phyloP scores from a whole-genome alignment of 1,140 invertebrate genomes.

The Leptinotarsa lineolata region DNA sequence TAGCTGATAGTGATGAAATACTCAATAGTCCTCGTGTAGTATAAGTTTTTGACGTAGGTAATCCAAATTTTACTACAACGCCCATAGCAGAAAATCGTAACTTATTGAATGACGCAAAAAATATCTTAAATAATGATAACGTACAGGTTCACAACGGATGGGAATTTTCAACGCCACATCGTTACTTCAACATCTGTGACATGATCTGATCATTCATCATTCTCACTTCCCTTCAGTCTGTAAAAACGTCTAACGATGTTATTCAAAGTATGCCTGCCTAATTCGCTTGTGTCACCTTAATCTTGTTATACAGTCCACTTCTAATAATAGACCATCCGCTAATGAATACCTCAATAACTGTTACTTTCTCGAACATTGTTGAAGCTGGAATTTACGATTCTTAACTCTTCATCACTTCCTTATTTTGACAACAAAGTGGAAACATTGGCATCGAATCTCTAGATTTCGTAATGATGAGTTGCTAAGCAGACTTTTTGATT shows the following conservation, averaged over 20 bases:
- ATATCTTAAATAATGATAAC: no score
- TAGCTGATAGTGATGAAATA: no score
- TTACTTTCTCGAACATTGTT: conserved; percentile 1
- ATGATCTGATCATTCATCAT: no score
- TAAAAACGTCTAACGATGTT: not conserved
- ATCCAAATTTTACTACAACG: no score
- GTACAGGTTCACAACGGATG: no score
- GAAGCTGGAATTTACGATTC: not conserved
- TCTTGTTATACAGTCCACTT: conserved; percentile 2
- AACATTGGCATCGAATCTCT: not conserved
- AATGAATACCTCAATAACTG: not conserved
- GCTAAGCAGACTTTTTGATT: not conserved
- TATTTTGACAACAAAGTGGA: conserved; percentile 3
- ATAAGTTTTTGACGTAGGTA: no score
- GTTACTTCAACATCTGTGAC: no score
- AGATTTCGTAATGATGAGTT: not conserved
- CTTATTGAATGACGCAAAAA: no score
- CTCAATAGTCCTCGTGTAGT: no score
- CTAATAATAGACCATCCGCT: not conserved
- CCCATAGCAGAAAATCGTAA: no score
- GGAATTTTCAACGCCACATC: no score
- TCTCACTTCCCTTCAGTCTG: not conserved
- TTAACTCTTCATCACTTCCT: not conserved
- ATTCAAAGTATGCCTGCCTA: not conserved
- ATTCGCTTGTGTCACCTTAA: conserved; percentile 1